Evolutionary conservation across 2,888 invertebrate species (phyloP), one percentile per base, ranked within the genome.

Genomic region (Dione juno): DNA sequence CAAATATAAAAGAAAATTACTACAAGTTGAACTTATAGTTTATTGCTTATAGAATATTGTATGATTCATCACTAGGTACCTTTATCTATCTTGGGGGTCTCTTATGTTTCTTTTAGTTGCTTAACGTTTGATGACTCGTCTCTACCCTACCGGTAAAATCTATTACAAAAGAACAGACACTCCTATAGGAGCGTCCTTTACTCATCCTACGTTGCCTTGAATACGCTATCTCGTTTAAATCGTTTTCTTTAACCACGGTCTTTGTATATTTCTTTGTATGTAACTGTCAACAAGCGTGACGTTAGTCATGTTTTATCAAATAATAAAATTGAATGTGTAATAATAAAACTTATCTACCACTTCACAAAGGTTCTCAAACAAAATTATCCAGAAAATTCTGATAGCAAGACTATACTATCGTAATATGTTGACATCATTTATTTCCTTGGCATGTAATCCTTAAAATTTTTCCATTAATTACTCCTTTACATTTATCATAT

Each of bases 401-500:
- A 11, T 40, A 50, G 37, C 37, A 37, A 50, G 14, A 16, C 40
- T 57, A 50, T 67, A 66, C 54, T 28, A 64, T 58, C 37, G 35
- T 50, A 52, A 41, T 67, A 43, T 59, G 11, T 53, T 68, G 53
- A 63, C 19, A 63, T 35, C 43, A 53, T 45, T 68, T 35, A n/a
- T 54, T 9, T 54, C 50, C 43, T 54, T 45, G 21, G 59, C 37
- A 37, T 43, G 35, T 63, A 68, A 59, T 61, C 28, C 53, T 61
- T 40, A 61, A 68, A 64, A 64, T 3, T 57, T 68, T 68, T 68
- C 63, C 69, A 64, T 21, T 14, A 21, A 19, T 54, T 64, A 40
- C 40, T 37, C 45, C 37, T 16, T 16, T 7, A n/a, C 13, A 53
- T 35, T 41, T 19, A 61, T 67, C 48, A 45, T 54, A 10, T 1